phyloP scores from a whole-genome alignment of 2,113 vertebrate species.

The Bubo scandiacus region DNA sequence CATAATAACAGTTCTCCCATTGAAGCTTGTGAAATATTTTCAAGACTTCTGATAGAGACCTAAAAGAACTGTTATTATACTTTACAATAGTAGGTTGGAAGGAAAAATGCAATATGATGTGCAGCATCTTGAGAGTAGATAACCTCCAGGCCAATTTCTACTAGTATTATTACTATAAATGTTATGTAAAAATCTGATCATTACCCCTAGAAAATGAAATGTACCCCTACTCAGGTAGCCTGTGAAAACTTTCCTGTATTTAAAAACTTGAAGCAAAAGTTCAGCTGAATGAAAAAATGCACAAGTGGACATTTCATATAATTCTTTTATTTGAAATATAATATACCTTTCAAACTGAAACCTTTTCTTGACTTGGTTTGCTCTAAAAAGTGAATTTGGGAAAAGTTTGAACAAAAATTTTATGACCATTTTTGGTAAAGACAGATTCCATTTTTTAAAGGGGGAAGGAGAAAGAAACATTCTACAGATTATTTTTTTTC shows the following conservation, averaged over 20 bases:
- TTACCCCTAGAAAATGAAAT: neutral
- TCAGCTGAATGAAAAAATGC: neutral
- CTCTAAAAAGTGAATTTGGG: neutral
- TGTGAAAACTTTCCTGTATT: neutral
- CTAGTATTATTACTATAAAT: neutral
- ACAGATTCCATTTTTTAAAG: neutral
- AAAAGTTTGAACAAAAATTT: neutral
- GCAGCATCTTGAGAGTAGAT: neutral
- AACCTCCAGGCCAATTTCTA: neutral
- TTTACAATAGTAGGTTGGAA: neutral
- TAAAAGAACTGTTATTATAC: neutral
- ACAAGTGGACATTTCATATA: neutral
- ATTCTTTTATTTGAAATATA: neutral
- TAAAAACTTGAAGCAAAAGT: neutral
- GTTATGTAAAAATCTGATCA: neutral
- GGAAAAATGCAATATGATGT: neutral
- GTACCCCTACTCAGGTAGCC: neutral
- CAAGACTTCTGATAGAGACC: neutral
- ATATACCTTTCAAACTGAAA: neutral
- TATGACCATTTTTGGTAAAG: neutral
- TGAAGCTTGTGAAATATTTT: neutral
- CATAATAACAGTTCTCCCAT: neutral
- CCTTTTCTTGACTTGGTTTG: neutral
- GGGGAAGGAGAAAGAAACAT: neutral
- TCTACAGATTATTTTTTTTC: neutral